Evolutionary conservation across 2,888 invertebrate genomes (phyloP).

Genomic region (Heliconius sara): DNA sequence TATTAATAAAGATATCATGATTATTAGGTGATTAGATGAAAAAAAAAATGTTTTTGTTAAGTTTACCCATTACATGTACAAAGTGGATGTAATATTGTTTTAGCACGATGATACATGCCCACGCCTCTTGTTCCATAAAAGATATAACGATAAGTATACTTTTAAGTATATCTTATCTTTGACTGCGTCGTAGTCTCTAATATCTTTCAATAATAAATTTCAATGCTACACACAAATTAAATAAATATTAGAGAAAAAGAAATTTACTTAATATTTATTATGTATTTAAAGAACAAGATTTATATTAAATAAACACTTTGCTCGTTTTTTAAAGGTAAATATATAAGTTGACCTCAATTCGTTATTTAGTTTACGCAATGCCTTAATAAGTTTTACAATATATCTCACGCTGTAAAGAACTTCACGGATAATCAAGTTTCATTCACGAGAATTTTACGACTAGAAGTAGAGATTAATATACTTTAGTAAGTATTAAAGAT

Average conservation of each 20-base stretch:
- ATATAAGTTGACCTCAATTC: slow-evolving; percentile 27
- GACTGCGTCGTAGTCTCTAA: slow-evolving; percentile 21
- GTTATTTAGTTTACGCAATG: slow-evolving; percentile 34
- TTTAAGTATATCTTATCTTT: slow-evolving; percentile 28
- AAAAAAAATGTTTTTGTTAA: too few species aligned
- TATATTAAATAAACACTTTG: not conserved
- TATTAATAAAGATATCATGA: too few species aligned
- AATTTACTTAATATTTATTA: not conserved
- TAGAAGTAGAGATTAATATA: not conserved
- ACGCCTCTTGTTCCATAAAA: not conserved
- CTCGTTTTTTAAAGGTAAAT: not conserved
- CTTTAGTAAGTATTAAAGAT: too few species aligned
- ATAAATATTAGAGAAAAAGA: not conserved
- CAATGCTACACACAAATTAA: slow-evolving; percentile 18
- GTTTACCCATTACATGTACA: not conserved
- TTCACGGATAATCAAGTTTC: slow-evolving; percentile 16
- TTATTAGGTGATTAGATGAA: too few species aligned
- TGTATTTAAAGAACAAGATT: not conserved
- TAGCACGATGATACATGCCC: not conserved
- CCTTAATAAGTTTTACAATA: slow-evolving; percentile 32
- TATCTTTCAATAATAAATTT: slow-evolving; percentile 4
- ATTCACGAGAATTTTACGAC: not conserved
- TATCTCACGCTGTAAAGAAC: slow-evolving; percentile 17
- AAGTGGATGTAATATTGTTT: not conserved
- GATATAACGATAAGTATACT: slow-evolving; percentile 3